phyloP scores from a whole-genome alignment of 2,888 invertebrate genomes.

The Acronicta alni region DNA sequence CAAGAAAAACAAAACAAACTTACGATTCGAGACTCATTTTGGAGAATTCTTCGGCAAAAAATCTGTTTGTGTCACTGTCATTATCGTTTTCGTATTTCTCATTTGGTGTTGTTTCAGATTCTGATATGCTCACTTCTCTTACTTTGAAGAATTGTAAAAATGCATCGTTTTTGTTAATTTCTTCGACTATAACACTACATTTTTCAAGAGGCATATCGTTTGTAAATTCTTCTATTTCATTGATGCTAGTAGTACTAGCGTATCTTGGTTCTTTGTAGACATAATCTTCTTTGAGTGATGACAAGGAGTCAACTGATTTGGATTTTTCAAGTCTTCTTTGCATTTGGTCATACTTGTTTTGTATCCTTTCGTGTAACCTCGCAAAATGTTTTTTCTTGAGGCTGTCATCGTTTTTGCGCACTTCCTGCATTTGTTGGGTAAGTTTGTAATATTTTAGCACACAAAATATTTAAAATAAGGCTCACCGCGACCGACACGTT shows the following conservation, averaged over 20 bases:
- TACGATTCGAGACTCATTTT: slow-evolving; percentile 79
- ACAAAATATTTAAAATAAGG: slow-evolving; percentile 33
- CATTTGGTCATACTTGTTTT: slow-evolving; percentile 80
- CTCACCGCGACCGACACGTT: slow-evolving; percentile 48
- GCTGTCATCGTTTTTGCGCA: slow-evolving; percentile 46
- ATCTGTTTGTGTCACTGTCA: slow-evolving; percentile 45
- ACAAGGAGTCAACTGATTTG: slow-evolving; percentile 75
- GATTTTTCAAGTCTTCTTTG: slow-evolving; percentile 80
- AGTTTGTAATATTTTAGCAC: slow-evolving; percentile 12
- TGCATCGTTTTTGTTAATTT: slow-evolving; percentile 61
- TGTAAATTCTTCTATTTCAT: slow-evolving; percentile 51
- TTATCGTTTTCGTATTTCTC: slow-evolving; percentile 60
- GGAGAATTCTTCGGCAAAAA: slow-evolving; percentile 66
- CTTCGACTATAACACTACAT: slow-evolving; percentile 60
- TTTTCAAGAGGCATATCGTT: slow-evolving; percentile 40
- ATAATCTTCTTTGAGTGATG: slow-evolving; percentile 66
- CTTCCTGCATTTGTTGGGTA: slow-evolving; percentile 63
- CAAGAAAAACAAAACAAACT: slow-evolving; percentile 59
- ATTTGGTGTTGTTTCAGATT: slow-evolving; percentile 58
- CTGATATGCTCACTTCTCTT: slow-evolving; percentile 65
- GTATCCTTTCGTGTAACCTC: slow-evolving; percentile 77
- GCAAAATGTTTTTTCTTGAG: slow-evolving; percentile 71
- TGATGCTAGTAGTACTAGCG: slow-evolving; percentile 63
- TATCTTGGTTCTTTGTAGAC: slow-evolving; percentile 61
- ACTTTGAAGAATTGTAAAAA: slow-evolving; percentile 60